Percentiles rank a stretch among this genome's conserved stretches.
phyloP scores from a whole-genome alignment of 2,797 vertebrate genomes.

The Carcharodon carcharias region DNA sequence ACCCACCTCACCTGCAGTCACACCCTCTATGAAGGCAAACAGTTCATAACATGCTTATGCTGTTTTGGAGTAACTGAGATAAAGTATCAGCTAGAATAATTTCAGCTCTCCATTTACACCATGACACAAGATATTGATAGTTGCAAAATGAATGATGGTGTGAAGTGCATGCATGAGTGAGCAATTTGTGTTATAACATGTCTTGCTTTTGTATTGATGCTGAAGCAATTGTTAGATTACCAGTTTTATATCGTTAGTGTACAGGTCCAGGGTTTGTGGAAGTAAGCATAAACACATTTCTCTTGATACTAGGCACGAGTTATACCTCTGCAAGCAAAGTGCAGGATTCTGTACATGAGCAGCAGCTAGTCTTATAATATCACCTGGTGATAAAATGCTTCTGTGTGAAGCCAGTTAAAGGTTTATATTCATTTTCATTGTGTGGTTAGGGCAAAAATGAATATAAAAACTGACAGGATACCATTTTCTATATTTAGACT shows the following conservation, averaged over 20 bases:
- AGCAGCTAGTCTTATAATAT: not conserved
- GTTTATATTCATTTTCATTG: not conserved
- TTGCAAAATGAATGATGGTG: not conserved
- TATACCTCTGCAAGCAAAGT: not conserved
- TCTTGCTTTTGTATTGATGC: not conserved
- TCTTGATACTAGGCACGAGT: not conserved
- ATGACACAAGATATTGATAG: not conserved
- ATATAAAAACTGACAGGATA: not conserved
- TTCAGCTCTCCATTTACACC: not conserved
- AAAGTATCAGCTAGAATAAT: not conserved
- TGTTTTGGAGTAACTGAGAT: not conserved
- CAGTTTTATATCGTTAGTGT: not conserved
- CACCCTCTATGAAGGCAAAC: not conserved
- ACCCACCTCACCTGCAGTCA: too few relatives aligned
- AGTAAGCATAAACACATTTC: not conserved
- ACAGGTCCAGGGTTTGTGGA: not conserved
- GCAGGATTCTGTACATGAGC: not conserved
- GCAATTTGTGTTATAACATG: not conserved
- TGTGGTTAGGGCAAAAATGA: not conserved
- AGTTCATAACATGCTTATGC: not conserved
- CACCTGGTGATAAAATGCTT: not conserved
- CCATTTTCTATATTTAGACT: not conserved
- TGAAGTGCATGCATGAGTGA: not conserved
- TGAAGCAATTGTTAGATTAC: not conserved
- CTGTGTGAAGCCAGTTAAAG: not conserved